Evolutionary conservation across 2,888 invertebrate species (phyloP), one percentile per base, ranked within the genome.

Genomic region (Phalangium opilio): DNA sequence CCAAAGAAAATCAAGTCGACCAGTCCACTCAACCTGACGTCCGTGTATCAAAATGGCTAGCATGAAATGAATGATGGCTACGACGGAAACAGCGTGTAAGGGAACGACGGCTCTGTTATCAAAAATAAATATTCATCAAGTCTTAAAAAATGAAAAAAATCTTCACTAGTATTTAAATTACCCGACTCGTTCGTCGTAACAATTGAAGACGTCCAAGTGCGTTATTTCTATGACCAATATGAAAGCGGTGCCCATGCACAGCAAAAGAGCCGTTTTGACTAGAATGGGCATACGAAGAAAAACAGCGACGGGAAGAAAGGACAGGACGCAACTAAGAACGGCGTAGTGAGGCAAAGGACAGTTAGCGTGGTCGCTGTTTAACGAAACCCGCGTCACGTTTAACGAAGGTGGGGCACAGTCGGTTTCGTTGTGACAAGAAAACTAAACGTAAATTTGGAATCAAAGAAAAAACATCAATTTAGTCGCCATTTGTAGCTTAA

Each of bases 261-360:
- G 66, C 45, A 87, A 72, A 19, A 90, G 71, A 43, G 79, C 69
- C 7, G 82, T 77, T 68, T 90, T 89, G 53, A 86, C 74, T 54
- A 85, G 67, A 55, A 89, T 83, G 8, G 87, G 85, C 44, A 90
- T 72, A 52, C 79, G 72, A 44, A 89, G 72, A 67, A 89, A 90
- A 50, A 87, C 78, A 1, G 86, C 82, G 21, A 87, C 83, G 0
- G 83, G 78, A 49, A 90, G 72, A 68, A 83, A 83, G 45, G 83
- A 82, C 56, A 90, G 73, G 45, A 85, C 77, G 59, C 86, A 85
- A 11, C 84, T 84, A 12, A 89, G 68, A 4, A 84, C 79, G 38
- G 89, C 81, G 67, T 90, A 91, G 49, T 87, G 79, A 0, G 90
- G 90, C 47, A 87, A 69, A 0, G 83, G 82, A 60, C 86, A 86